Base-by-base conservation (phyloP, 1,140 invertebrate species). In the Bombus pascuorum region DNA sequence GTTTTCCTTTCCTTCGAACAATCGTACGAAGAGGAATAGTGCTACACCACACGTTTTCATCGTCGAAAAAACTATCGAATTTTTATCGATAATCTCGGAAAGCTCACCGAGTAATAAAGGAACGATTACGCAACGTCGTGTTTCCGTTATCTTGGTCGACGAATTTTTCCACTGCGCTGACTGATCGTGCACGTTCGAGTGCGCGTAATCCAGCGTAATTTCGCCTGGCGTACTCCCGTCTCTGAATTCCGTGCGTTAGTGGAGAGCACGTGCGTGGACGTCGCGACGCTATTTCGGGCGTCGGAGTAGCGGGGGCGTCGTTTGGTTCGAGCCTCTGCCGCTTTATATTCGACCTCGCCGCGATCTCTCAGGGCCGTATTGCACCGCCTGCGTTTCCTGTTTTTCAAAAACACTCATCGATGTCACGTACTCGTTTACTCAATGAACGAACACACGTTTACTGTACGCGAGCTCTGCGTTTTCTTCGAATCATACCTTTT, bases 201-300 rank as follows among this genome's bases (percentile, higher is more conserved):
- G 34, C 47, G 74, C 81, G 72, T 85, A 78, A 87, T 88, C 42
- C 39, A 81, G 32, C 76, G 78, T 88, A 89, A 89, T 87, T 89
- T 80, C 70, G 71, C 42, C 32, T 4, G 39, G 44, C 66, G 65
- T 83, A 62, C 81, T 39, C 62, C 73, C 59, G 87, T 18, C 59
- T 57, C 34, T 88, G 83, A 83, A 89, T 89, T 89, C 76, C 73
- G 34, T 81, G 84, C 80, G 83, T 81, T 88, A 75, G 65, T 53
- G 84, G 79, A 68, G 86, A 89, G 92, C 90, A 93, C 92, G 92
- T 92, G 92, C 91, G 90, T 91, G 87, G 89, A 91, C 90, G 88
- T 90, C 89, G 90, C 91, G 88, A 80, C 86, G 91, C 93, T 94
- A 94, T 94, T 94, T 94, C 91, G 85, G 90, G 90, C 88, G 42